These are phyloP conservation scores for Aporrectodea caliginosa DNA, from an alignment of 1,140 invertebrate genomes.

Conservation along the genomic window DNA sequence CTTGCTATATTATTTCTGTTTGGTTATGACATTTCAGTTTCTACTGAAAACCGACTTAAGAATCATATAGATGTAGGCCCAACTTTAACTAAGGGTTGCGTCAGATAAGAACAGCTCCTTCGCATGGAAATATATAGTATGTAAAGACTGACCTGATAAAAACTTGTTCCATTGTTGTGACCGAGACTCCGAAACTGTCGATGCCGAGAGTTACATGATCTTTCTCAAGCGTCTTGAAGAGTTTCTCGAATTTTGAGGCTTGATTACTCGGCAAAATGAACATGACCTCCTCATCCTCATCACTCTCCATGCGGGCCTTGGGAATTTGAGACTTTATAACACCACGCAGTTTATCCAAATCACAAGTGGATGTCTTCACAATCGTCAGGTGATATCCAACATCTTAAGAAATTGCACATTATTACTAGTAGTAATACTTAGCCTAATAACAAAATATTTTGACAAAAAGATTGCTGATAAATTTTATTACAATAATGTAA, in stretches of 20 bases:
- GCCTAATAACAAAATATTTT: too few species aligned
- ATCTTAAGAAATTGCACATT: too few species aligned
- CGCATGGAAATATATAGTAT: too few species aligned
- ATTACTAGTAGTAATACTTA: too few species aligned
- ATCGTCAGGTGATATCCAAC: slow-evolving; percentile 47
- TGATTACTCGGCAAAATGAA: slow-evolving; percentile 22
- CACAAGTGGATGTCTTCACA: slow-evolving; percentile 8
- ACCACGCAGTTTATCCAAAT: not conserved
- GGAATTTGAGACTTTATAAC: slow-evolving; percentile 5
- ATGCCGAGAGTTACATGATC: slow-evolving; percentile 39
- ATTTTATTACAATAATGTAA: too few species aligned
- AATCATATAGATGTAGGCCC: too few species aligned
- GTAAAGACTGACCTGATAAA: slow-evolving; percentile 29
- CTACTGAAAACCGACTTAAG: too few species aligned
- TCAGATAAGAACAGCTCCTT: too few species aligned
- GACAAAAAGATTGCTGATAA: too few species aligned
- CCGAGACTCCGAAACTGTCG: slow-evolving; percentile 48
- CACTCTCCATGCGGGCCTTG: slow-evolving; percentile 1
- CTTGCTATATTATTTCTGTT: too few species aligned
- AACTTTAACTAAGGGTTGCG: too few species aligned
- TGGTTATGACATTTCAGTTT: too few species aligned
- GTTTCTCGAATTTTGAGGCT: slow-evolving; percentile 35
- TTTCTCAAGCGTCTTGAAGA: slow-evolving; percentile 46
- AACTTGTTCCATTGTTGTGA: slow-evolving; percentile 52
- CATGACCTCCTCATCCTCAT: slow-evolving; percentile 2